phyloP scores from a whole-genome alignment of 2,113 vertebrate genomes.

The Phaetusa simplex region DNA sequence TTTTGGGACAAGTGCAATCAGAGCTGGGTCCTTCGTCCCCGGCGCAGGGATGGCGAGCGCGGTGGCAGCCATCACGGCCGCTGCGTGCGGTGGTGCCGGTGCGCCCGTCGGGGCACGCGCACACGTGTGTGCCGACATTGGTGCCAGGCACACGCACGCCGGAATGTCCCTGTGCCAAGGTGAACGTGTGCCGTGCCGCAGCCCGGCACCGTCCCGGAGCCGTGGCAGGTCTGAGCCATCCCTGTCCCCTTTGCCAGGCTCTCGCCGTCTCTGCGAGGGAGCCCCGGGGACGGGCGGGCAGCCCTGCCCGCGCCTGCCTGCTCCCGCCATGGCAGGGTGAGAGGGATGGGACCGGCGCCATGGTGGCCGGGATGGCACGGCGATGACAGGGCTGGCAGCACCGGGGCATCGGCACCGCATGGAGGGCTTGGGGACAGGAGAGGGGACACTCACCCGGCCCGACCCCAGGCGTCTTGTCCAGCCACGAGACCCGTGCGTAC shows the following conservation, averaged over 20 bases:
- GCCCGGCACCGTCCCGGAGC: neutral
- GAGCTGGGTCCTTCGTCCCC: neutral
- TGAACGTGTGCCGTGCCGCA: fast-evolving
- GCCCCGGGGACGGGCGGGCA: neutral
- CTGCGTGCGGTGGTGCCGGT: fast-evolving
- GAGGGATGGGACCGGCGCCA: neutral
- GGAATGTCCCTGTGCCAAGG: neutral
- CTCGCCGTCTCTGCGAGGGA: neutral
- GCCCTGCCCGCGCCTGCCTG: neutral
- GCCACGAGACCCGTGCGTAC: fast-evolving
- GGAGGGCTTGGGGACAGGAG: neutral
- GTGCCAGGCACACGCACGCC: fast-evolving
- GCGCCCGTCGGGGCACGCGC: fast-evolving
- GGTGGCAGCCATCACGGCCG: fast-evolving
- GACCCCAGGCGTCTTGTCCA: fast-evolving
- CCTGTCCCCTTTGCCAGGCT: neutral
- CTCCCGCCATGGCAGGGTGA: neutral
- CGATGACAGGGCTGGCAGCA: fast-evolving
- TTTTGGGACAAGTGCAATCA: constrained; percentile 17
- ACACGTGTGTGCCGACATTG: fast-evolving
- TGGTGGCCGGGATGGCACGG: fast-evolving
- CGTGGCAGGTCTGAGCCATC: neutral
- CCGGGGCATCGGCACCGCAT: fast-evolving
- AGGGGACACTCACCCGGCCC: neutral
- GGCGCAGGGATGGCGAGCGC: fast-evolving